Conservation (phyloP, 2,888 invertebrate genomes). For the Heteromurus nitidus region DNA sequence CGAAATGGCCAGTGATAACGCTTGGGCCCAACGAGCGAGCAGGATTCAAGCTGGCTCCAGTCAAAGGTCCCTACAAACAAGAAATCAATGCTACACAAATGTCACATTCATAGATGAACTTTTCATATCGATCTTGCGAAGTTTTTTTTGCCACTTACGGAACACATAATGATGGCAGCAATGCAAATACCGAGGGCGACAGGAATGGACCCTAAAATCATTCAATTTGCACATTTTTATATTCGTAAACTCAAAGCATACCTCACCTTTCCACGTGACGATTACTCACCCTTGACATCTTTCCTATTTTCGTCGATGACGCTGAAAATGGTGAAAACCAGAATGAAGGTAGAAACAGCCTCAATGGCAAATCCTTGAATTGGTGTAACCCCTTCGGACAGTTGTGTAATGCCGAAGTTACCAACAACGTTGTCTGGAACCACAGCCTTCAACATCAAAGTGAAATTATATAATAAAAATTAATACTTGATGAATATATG, state of each 20-base stretch:
- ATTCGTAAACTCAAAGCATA: no score
- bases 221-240: background rate
- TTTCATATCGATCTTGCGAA: no score
- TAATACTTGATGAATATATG: background rate
- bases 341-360: conserved; percentile 76
- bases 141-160: no score
- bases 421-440: conserved; percentile 74
- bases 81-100: no score
- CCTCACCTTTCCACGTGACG: no score
- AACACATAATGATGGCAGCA: conserved; percentile 73
- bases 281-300: conserved; percentile 74
- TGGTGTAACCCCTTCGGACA: conserved; percentile 68
- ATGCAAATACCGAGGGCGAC: conserved; percentile 77
- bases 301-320: conserved; percentile 76
- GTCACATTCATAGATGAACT: no score
- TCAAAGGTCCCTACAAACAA: conserved; percentile 75
- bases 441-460: conserved; percentile 71
- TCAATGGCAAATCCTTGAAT: conserved; percentile 77
- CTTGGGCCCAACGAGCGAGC: conserved; percentile 78
- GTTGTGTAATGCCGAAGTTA: conserved; percentile 74
- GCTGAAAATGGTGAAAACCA: conserved; percentile 76
- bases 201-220: conserved; percentile 75
- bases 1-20: conserved; percentile 76
- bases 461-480: background rate
- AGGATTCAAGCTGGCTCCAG: conserved; percentile 78